Evolutionary conservation across 1,140 invertebrate species (phyloP).

Genomic region (Cyrtorhinus lividipennis): DNA sequence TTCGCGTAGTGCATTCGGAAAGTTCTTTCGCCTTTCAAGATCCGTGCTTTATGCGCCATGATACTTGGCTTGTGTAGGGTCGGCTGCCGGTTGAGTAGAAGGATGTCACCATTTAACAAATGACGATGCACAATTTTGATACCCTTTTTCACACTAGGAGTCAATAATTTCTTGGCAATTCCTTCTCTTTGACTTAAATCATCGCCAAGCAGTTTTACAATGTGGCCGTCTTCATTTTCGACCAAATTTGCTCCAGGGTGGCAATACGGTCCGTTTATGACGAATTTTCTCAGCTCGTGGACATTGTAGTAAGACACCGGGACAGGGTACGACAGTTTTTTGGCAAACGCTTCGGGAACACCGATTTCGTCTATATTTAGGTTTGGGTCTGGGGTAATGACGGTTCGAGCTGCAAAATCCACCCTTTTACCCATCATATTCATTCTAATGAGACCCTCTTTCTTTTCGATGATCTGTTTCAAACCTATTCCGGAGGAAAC

Average conservation of each 20-base stretch:
- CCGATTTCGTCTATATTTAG: constrained; percentile 94
- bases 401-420: constrained; percentile 90
- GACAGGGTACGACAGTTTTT: constrained; percentile 81
- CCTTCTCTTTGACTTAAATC: constrained; percentile 42
- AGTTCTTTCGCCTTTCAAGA: constrained; percentile 87
- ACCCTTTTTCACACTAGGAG: constrained; percentile 39
- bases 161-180: constrained; percentile 64
- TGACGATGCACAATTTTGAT: constrained; percentile 76
- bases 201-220: constrained; percentile 29
- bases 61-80: constrained; percentile 95
- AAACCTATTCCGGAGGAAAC: constrained; percentile 36
- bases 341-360: constrained; percentile 90
- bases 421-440: constrained; percentile 99
- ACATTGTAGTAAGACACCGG: constrained; percentile 89
- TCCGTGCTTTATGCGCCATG: constrained; percentile 90
- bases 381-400: constrained; percentile 97
- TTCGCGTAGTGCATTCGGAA: constrained; percentile 95
- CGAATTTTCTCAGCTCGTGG: constrained; percentile 60
- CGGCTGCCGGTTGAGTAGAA: constrained; percentile 95
- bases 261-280: constrained; percentile 78
- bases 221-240: constrained; percentile 60
- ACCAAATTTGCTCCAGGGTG: constrained; percentile 82
- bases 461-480: constrained; percentile 88
- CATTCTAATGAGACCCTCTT: constrained; percentile 91
- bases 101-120: constrained; percentile 81